Percentiles rank a stretch among this genome's conserved stretches.
These are phyloP conservation scores for Potorous gilbertii DNA, from an alignment of 2,797 vertebrate species.

Conservation along the genomic window DNA sequence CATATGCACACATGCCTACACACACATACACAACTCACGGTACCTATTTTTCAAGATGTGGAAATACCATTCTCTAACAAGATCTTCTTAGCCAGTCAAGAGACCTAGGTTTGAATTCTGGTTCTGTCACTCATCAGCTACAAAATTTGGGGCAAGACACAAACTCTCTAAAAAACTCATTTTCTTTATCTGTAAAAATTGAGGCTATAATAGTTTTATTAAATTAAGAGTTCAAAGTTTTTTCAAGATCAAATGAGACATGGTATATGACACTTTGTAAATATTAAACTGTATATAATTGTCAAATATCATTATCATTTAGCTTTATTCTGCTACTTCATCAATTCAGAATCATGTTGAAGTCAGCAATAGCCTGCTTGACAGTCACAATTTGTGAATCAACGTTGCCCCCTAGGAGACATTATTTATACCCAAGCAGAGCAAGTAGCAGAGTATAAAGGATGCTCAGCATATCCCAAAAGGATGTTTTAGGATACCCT, in stretches of 20 bases:
- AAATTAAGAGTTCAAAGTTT: background rate
- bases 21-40: background rate
- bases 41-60: background rate
- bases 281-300: background rate
- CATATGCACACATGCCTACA: no score
- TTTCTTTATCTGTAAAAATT: background rate
- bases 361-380: rapidly evolving
- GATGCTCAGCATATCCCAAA: background rate
- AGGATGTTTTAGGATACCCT: no score
- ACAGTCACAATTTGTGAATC: background rate
- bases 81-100: background rate
- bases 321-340: background rate
- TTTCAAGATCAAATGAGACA: background rate
- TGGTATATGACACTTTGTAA: background rate
- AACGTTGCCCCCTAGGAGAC: background rate
- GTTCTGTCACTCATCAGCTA: background rate
- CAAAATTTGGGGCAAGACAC: background rate
- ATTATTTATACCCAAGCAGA: background rate
- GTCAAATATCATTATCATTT: background rate
- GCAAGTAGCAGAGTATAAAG: background rate
- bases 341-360: background rate
- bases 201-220: background rate
- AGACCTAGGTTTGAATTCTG: background rate
- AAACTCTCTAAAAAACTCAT: background rate
- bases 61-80: background rate